Evolutionary conservation across 2,888 invertebrate species (phyloP).

Genomic region (Criorhina ranunculi): DNA sequence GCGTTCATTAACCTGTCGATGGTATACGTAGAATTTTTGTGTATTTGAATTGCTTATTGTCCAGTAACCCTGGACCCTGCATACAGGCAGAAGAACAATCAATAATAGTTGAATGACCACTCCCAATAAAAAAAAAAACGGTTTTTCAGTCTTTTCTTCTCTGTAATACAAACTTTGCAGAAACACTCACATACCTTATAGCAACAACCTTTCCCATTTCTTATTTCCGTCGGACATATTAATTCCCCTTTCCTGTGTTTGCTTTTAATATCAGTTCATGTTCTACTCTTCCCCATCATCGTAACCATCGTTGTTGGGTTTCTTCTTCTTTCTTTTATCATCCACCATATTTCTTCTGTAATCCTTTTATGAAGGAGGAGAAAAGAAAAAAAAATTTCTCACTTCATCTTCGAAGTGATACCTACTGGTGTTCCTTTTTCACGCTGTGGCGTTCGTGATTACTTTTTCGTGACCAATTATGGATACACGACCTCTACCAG

Average conservation of each 20-base stretch:
- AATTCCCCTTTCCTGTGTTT: slow-evolving; percentile 66
- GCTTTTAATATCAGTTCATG: slow-evolving; percentile 66
- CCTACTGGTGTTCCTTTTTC: slow-evolving; percentile 13
- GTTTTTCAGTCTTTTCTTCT: too few species aligned
- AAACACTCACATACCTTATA: not conserved
- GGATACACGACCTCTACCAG: slow-evolving; percentile 1
- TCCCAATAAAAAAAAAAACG: too few species aligned
- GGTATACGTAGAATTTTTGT: too few species aligned
- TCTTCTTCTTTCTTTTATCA: slow-evolving; percentile 1
- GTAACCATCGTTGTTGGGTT: not conserved
- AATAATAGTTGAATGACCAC: too few species aligned
- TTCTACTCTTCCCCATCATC: slow-evolving; percentile 6
- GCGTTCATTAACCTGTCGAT: too few species aligned
- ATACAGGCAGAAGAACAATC: too few species aligned
- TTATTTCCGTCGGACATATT: slow-evolving; percentile 63
- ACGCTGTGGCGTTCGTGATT: slow-evolving; percentile 24
- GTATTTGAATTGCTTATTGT: too few species aligned
- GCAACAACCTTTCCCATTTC: slow-evolving; percentile 44
- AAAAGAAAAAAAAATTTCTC: not conserved
- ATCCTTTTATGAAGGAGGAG: slow-evolving; percentile 46
- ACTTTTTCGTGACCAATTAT: slow-evolving; percentile 61
- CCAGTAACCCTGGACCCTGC: too few species aligned
- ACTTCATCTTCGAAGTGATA: slow-evolving; percentile 17
- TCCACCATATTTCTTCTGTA: slow-evolving; percentile 30
- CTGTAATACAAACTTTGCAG: too few species aligned